Evolutionary conservation across 2,113 vertebrate species (phyloP), one percentile per base, ranked within the genome.

Genomic region (Thalassoma bifasciatum): DNA sequence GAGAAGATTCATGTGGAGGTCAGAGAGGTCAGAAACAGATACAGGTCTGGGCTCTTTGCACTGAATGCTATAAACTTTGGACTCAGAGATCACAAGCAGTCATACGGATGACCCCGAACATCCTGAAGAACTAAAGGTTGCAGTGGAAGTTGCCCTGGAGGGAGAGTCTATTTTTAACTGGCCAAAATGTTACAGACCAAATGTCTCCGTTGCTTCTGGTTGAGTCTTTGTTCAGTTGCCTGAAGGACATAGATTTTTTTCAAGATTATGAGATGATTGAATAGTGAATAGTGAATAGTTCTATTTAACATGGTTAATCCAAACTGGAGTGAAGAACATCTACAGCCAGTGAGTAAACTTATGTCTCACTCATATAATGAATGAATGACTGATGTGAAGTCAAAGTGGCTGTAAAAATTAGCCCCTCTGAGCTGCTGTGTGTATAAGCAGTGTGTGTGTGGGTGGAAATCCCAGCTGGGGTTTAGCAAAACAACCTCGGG

Each of bases 401-500:
- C 24, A 23, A 17, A 54, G 24, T 75, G 36, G 53, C 61, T 65
- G 46, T 71, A 2, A 40, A 50, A 69, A 61, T 36, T 10, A 19
- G 42, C 3, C 38, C 56, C 23, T 56, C 34, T 30, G 3, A 30
- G 30, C 30, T 30, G 1, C 44, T 46, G 44, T 36, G 59, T n/a
- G 19, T n/a, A 7, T 16, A 36, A 53, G 23, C 6, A 30, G 30
- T 10, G 34, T 38, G 10, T 37, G 54, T n/a, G 75, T 34, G 66
- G 66, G 72, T 34, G 75, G 67, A 52, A 66, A 42, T 65, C 66
- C 53, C 52, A 75, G 73, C 62, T 57, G 66, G 26, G 63, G 52
- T 77, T 67, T 51, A 78, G 46, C 74, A 77, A 68, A 83, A 81
- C 81, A 83, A 77, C 66, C 24, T 34, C 8, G 42, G 19, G 62